Evolutionary conservation across 2,797 vertebrate genomes (phyloP).

Genomic region (Acanthurus tractus): DNA sequence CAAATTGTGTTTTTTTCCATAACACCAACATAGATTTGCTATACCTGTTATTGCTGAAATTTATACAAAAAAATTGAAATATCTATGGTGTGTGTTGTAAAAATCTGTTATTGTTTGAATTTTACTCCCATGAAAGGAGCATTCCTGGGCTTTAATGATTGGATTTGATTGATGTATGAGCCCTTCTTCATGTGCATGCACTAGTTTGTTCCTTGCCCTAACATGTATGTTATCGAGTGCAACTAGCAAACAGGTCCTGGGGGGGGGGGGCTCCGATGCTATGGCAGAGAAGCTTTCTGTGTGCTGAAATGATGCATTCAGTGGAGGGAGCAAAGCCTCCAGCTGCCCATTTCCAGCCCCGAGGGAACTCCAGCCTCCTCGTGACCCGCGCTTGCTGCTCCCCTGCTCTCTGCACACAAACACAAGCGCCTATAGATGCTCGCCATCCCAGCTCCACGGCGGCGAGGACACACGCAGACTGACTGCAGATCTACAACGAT

Average conservation of each 20-base stretch:
- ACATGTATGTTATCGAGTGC: conserved; percentile 47
- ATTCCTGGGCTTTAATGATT: conserved; percentile 18
- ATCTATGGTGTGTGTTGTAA: background rate
- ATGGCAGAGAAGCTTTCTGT: conserved; percentile 65
- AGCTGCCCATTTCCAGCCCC: conserved; percentile 69
- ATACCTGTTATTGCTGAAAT: background rate
- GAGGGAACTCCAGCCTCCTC: conserved; percentile 45
- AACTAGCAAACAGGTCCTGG: conserved; percentile 57
- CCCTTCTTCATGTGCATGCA: conserved; percentile 13
- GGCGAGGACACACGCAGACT: conserved; percentile 51
- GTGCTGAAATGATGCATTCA: conserved; percentile 73
- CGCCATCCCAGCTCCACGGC: conserved; percentile 36
- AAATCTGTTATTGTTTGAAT: conserved; percentile 6
- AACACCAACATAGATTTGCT: background rate
- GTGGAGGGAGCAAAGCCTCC: conserved; percentile 69
- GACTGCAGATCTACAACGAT: conserved; percentile 75
- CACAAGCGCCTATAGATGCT: conserved; percentile 60
- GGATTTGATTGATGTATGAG: conserved; percentile 29
- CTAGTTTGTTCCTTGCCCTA: conserved; percentile 40
- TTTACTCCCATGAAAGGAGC: conserved; percentile 4
- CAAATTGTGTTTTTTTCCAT: background rate
- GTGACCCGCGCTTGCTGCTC: conserved; percentile 52
- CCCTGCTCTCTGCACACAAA: conserved; percentile 26
- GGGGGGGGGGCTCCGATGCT: conserved; percentile 38
- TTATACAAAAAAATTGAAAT: background rate